Conservation (phyloP, 1,140 invertebrate species). For the Metaphire vulgaris region DNA sequence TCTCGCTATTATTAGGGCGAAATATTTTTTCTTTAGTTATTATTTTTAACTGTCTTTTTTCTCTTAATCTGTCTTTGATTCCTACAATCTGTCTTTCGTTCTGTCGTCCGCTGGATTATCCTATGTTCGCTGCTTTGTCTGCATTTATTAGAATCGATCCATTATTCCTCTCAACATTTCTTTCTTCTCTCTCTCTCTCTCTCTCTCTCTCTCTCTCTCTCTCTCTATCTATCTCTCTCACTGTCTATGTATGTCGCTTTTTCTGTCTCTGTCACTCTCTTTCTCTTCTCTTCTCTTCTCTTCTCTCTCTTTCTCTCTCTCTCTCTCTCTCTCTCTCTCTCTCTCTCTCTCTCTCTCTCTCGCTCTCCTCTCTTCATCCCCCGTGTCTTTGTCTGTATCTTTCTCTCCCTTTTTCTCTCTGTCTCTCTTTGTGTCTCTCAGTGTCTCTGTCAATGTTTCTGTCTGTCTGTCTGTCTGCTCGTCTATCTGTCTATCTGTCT, state of each 20-base stretch:
- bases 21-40: too few species aligned
- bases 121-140: neutral
- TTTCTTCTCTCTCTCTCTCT: neutral
- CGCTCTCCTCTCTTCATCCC: neutral
- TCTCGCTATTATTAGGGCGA: too few species aligned
- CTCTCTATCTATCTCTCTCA: neutral
- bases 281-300: neutral
- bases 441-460: neutral
- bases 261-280: neutral
- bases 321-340: neutral
- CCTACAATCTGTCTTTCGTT: too few species aligned
- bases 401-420: neutral
- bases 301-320: neutral
- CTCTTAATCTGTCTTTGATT: too few species aligned
- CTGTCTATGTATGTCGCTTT: neutral
- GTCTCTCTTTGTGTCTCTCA: neutral
- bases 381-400: neutral
- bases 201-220: neutral
- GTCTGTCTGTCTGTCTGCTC: neutral
- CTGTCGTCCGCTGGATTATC: too few species aligned
- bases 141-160: neutral
- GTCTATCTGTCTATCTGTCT: neutral
- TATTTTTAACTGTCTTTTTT: too few species aligned
- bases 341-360: neutral
- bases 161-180: neutral